phyloP scores from a whole-genome alignment of 92 coral and sea anemone species.

The Porites rus region DNA sequence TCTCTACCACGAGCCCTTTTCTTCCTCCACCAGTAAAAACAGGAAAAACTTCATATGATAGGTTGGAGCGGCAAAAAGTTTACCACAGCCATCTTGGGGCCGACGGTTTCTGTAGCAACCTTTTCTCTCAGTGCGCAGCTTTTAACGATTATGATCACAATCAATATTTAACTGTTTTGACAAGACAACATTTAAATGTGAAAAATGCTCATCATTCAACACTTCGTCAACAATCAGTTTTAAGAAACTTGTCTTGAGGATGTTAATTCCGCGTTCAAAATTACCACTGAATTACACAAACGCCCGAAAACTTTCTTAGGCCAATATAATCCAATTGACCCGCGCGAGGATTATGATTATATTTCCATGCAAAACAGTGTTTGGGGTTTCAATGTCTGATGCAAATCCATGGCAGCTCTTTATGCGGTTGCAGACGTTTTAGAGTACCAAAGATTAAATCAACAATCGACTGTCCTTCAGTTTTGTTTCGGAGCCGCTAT shows the following conservation, averaged over 20 bases:
- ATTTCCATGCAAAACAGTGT: too few relatives aligned
- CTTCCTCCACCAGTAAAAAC: neutral
- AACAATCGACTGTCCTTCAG: neutral
- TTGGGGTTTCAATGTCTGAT: neutral
- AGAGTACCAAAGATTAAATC: neutral
- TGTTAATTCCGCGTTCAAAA: neutral
- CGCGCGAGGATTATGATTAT: neutral
- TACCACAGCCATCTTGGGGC: neutral
- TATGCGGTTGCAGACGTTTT: neutral
- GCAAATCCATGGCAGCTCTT: slow-evolving; percentile 26
- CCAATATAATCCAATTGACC: neutral
- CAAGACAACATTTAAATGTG: neutral
- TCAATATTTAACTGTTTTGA: slow-evolving; percentile 30
- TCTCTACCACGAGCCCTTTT: neutral
- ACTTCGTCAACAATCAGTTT: neutral
- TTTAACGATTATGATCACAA: neutral
- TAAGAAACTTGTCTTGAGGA: neutral
- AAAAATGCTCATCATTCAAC: slow-evolving; percentile 2
- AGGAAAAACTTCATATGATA: neutral
- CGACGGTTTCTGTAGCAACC: slow-evolving; percentile 31
- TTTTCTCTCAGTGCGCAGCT: neutral
- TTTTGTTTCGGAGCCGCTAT: neutral
- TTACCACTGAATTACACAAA: too few relatives aligned
- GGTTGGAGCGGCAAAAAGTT: neutral
- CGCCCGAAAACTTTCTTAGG: too few relatives aligned